Evolutionary conservation across 2,888 invertebrate species (phyloP).

Genomic region (Metopia argyrocephala): DNA sequence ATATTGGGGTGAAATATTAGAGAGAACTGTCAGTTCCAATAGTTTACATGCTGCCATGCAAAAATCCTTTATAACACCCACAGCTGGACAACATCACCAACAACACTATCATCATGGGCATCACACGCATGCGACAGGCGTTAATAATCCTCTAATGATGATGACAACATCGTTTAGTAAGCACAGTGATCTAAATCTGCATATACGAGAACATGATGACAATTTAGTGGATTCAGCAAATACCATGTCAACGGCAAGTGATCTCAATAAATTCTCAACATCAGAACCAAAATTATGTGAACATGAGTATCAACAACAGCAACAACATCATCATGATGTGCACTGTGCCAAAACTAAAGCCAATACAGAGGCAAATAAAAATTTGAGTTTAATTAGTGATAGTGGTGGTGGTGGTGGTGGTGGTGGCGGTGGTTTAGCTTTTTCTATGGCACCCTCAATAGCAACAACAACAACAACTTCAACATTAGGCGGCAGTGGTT

Average conservation of each 20-base stretch:
- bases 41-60: constrained; percentile 87
- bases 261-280: constrained; percentile 76
- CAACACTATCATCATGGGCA: constrained; percentile 58
- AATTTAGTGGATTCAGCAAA: constrained; percentile 56
- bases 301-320: constrained; percentile 65
- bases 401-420: constrained; percentile 40
- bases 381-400: not conserved
- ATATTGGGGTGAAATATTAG: constrained; percentile 88
- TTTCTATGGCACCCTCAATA: constrained; percentile 46
- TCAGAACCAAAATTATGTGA: constrained; percentile 78
- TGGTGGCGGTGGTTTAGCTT: constrained; percentile 48
- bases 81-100: constrained; percentile 45
- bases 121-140: constrained; percentile 43
- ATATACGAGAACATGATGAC: constrained; percentile 67
- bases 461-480: constrained; percentile 58
- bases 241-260: constrained; percentile 61
- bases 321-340: constrained; percentile 73
- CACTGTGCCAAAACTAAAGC: constrained; percentile 78
- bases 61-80: constrained; percentile 70
- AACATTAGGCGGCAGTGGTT: constrained; percentile 56
- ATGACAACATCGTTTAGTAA: constrained; percentile 77
- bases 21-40: constrained; percentile 86
- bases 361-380: constrained; percentile 60
- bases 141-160: constrained; percentile 67
- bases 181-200: constrained; percentile 75